Conservation (phyloP, 2,888 invertebrate genomes). For the Drosophila paracracens region DNA sequence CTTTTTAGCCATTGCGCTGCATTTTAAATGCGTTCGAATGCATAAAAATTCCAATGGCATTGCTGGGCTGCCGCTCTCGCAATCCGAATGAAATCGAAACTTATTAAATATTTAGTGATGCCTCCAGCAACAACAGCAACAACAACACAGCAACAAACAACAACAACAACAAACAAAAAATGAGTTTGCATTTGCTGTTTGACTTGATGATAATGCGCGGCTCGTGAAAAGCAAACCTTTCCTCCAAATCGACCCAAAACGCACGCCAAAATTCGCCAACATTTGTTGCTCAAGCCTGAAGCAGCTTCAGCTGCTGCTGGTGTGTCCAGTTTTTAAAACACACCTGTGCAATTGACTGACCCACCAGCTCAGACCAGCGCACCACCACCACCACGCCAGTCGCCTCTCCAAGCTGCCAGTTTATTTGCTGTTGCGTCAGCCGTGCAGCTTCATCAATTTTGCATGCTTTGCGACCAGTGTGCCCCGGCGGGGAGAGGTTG, state of each 20-base stretch:
- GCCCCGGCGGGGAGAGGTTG: conserved; percentile 20
- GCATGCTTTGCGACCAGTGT: conserved; percentile 44
- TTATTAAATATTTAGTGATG: conserved; percentile 84
- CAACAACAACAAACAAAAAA: conserved; percentile 52
- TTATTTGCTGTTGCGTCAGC: conserved; percentile 51
- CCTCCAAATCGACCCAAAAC: conserved; percentile 14
- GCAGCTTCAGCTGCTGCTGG: conserved; percentile 10
- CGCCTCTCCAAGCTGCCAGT: conserved; percentile 46
- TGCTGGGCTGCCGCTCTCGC: conserved; percentile 11
- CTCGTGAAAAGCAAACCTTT: conserved; percentile 15
- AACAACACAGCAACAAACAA: conserved; percentile 4
- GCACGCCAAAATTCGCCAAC: conserved; percentile 18
- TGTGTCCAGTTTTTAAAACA: conserved; percentile 34
- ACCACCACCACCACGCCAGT: conserved; percentile 2
- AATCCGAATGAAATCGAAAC: conserved; percentile 82
- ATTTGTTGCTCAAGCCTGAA: conserved; percentile 44
- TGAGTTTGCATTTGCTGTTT: conserved; percentile 77
- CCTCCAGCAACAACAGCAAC: conserved; percentile 28
- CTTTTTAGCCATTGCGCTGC: conserved; percentile 70
- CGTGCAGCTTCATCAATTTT: conserved; percentile 62
- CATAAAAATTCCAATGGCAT: conserved; percentile 60
- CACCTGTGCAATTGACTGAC: conserved; percentile 34
- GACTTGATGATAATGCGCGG: conserved; percentile 82
- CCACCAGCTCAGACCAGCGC: background rate
- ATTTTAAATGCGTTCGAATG: conserved; percentile 77